Conservation (phyloP, 2,113 vertebrate species). For the Leptodactylus fuscus region DNA sequence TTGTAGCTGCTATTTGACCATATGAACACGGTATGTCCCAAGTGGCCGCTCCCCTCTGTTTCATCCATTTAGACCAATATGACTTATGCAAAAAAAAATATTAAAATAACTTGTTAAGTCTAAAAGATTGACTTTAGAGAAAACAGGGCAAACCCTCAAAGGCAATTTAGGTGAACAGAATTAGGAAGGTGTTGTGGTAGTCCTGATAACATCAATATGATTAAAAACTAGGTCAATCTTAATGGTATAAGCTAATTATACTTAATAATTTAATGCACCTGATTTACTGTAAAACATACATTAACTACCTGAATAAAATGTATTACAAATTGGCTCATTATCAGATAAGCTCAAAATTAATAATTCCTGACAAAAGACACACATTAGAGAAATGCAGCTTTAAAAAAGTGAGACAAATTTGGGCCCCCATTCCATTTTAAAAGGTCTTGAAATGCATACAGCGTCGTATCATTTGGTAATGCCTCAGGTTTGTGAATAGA, state of each 20-base stretch:
- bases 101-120: too few relatives aligned
- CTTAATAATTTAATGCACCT: constrained; percentile 22
- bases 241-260: constrained; percentile 30
- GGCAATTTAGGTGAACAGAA: neutral
- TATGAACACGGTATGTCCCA: neutral
- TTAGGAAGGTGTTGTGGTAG: neutral
- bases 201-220: constrained; percentile 10
- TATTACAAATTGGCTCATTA: constrained; percentile 32
- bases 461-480: neutral
- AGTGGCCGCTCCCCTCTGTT: neutral
- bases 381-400: constrained; percentile 24
- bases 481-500: neutral
- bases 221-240: constrained; percentile 34
- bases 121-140: neutral
- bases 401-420: neutral
- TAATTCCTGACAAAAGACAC: constrained; percentile 23
- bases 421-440: neutral
- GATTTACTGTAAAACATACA: constrained; percentile 13
- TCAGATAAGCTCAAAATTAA: constrained; percentile 12
- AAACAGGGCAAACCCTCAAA: neutral
- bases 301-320: constrained; percentile 15
- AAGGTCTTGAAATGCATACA: neutral
- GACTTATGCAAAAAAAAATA: neutral
- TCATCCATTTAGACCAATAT: neutral
- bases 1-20: neutral